phyloP scores from a whole-genome alignment of 2,113 vertebrate genomes.

The Axis porcinus region DNA sequence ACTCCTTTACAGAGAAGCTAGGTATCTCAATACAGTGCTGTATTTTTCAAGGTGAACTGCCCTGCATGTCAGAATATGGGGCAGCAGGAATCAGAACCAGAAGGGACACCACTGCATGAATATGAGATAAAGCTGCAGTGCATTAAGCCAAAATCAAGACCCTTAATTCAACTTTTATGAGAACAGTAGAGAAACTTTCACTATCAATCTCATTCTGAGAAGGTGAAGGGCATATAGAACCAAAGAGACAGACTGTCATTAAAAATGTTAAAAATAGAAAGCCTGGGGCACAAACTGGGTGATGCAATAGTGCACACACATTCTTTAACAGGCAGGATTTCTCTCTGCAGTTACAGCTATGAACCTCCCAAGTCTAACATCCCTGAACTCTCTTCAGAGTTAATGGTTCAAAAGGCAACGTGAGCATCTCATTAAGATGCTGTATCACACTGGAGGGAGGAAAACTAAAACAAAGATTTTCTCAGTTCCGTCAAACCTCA shows the following conservation, averaged over 20 bases:
- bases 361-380: background rate
- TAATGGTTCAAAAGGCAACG: background rate
- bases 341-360: background rate
- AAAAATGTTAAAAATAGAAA: slow-evolving; percentile 8
- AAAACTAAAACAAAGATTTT: background rate
- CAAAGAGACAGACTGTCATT: background rate
- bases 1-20: background rate
- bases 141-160: background rate
- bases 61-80: background rate
- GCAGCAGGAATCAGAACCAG: background rate
- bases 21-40: background rate
- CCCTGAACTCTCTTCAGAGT: background rate
- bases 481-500: background rate
- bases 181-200: slow-evolving; percentile 14
- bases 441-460: background rate
- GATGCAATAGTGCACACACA: background rate
- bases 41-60: background rate
- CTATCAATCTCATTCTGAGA: background rate
- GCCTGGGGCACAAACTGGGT: background rate
- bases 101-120: background rate
- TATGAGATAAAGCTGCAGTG: background rate
- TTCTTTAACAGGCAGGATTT: background rate
- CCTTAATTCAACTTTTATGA: slow-evolving; percentile 14
- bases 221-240: background rate
- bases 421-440: background rate